Percentiles rank a stretch among this genome's conserved stretches.
These are phyloP conservation scores for Protodeltote pygarga DNA, from an alignment of 2,888 invertebrate species.

Conservation along the genomic window DNA sequence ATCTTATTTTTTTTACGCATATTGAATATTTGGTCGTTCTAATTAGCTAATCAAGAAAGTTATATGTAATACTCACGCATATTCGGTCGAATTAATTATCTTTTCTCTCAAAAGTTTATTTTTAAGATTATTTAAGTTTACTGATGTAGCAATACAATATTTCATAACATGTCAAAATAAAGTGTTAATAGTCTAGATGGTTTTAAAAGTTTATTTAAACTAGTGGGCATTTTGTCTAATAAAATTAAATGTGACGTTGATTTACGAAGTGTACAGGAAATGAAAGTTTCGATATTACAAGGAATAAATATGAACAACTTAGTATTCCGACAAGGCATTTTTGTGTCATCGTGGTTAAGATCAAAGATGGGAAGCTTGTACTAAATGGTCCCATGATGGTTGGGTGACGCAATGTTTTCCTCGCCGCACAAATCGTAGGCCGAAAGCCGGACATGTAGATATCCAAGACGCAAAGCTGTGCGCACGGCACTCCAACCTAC, in stretches of 20 bases:
- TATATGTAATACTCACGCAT: slow-evolving; percentile 33
- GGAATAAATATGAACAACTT: slow-evolving; percentile 8
- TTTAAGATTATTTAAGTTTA: slow-evolving; percentile 9
- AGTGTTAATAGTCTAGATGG: slow-evolving; percentile 47
- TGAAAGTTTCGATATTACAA: slow-evolving; percentile 3
- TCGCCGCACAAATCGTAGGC: slow-evolving; percentile 70
- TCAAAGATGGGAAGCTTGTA: slow-evolving; percentile 50
- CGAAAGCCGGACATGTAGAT: slow-evolving; percentile 76
- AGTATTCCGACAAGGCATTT: slow-evolving; percentile 28
- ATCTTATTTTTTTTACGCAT: no score
- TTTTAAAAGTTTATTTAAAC: slow-evolving; percentile 39
- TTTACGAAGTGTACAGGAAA: slow-evolving; percentile 27
- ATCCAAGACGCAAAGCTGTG: slow-evolving; percentile 71
- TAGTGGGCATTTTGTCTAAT: slow-evolving; percentile 42
- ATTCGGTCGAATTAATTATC: slow-evolving; percentile 10
- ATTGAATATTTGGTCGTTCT: no score
- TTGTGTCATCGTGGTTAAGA: slow-evolving; percentile 42
- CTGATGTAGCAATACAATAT: slow-evolving; percentile 22
- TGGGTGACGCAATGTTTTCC: slow-evolving; percentile 79
- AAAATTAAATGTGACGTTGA: slow-evolving; percentile 25
- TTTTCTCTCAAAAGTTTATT: slow-evolving; percentile 6
- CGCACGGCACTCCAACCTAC: slow-evolving; percentile 84
- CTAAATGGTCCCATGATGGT: slow-evolving; percentile 56
- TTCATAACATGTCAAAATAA: slow-evolving; percentile 37
- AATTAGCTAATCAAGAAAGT: not conserved